Evolutionary conservation across 2,113 vertebrate species (phyloP), one percentile per base, ranked within the genome.

Genomic region (Dissostichus mawsoni): DNA sequence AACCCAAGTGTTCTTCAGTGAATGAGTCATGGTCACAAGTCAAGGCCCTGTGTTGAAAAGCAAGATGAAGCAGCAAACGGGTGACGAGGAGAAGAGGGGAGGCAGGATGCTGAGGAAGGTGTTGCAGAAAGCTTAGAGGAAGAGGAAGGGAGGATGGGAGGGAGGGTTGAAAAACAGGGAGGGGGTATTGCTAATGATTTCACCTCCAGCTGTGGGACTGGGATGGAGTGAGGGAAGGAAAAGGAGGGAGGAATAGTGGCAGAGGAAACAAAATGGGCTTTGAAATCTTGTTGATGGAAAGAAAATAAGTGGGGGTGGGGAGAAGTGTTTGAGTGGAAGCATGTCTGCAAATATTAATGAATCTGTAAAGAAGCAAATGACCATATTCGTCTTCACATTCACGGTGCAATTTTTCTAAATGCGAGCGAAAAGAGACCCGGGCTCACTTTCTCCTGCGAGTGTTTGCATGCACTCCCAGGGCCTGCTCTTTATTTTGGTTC

Each of bases 171-270:
- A 87, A 36, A 81, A 68, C 74, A 84, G 84, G 84, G 85, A 92
- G 90, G 90, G 80, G 85, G 90, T 74, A 84, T 83, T 79, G 87
- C 87, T 92, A 93, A 92, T 94, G 91, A 93, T 90, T 89, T 93
- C 90, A 92, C 84, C 85, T 93, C 92, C 93, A 94, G 93, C 92
- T 94, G 91, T 89, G 91, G 90, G 89, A 82, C 87, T 79, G 76
- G 78, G 89, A 87, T 85, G 83, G 85, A 83, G 83, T 76, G 83
- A 85, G 84, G 78, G 81, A 88, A 83, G 82, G 76, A 56, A 81
- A 80, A 84, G 85, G 67, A 92, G 83, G 87, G 85, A 89, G 86
- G 83, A 90, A 90, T 83, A 88, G 92, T 87, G 89, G 91, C 84
- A 85, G 84, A 86, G 85, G 82, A 90, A 89, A 84, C 70, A 82